phyloP scores from a whole-genome alignment of 1,140 invertebrate species.

The Zelostemma sp. region DNA sequence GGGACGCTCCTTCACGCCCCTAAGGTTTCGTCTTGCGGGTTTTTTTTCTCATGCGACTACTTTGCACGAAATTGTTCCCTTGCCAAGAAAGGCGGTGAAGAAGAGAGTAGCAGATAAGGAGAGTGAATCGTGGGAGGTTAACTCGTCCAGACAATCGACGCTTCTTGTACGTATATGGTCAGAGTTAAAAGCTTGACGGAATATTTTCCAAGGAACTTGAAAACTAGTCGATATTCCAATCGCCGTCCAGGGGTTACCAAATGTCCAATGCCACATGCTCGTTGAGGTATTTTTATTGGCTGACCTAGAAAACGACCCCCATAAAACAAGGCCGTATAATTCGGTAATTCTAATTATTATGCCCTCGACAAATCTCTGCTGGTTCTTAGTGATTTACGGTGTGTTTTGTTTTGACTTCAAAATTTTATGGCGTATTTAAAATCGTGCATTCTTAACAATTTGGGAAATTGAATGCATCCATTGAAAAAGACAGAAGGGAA shows the following conservation, averaged over 20 bases:
- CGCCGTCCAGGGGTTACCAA: slow-evolving; percentile 20
- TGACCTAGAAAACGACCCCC: not conserved
- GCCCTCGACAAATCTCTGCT: not conserved
- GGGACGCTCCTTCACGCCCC: slow-evolving; percentile 24
- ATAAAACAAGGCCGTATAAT: slow-evolving; percentile 4
- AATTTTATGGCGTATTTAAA: too few relatives aligned
- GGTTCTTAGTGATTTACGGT: not conserved
- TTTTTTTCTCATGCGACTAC: slow-evolving; percentile 33
- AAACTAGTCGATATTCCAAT: slow-evolving; percentile 22
- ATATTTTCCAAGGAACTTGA: slow-evolving; percentile 8
- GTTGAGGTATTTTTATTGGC: slow-evolving; percentile 6
- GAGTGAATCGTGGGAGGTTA: slow-evolving; percentile 34
- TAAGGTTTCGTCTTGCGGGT: slow-evolving; percentile 25
- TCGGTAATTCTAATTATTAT: slow-evolving; percentile 1
- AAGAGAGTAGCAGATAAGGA: slow-evolving; percentile 41
- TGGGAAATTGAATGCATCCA: too few relatives aligned
- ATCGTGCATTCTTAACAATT: too few relatives aligned
- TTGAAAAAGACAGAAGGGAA: too few relatives aligned
- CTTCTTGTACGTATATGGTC: slow-evolving; percentile 37
- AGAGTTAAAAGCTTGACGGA: slow-evolving; percentile 27
- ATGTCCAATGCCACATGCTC: slow-evolving; percentile 7
- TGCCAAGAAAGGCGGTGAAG: slow-evolving; percentile 22
- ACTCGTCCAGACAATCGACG: slow-evolving; percentile 47
- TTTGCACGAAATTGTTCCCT: slow-evolving; percentile 42
- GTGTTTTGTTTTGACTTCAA: too few relatives aligned